Conservation (phyloP, 2,113 vertebrate species). For the Pollimyrus isidori region DNA sequence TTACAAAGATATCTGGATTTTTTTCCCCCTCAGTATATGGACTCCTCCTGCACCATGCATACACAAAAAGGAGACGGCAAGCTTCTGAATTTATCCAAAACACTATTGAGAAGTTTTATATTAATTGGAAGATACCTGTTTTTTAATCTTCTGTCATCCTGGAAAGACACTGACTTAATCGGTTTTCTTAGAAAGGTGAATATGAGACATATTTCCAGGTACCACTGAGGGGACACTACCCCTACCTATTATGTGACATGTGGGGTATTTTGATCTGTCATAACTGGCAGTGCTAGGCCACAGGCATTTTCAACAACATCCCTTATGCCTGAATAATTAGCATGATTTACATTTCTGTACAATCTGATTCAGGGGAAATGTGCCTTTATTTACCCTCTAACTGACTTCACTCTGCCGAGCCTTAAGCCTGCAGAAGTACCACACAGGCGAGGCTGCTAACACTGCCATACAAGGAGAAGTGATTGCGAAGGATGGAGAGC, state of each 20-base stretch:
- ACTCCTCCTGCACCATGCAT: not conserved
- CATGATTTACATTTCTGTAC: not conserved
- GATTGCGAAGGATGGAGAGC: not conserved
- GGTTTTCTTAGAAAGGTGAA: not conserved
- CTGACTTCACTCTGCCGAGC: not conserved
- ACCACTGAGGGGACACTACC: not conserved
- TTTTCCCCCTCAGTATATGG: not conserved
- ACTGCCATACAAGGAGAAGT: not conserved
- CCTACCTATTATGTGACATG: not conserved
- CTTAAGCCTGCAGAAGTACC: not conserved
- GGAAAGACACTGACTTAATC: not conserved
- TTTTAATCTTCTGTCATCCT: not conserved
- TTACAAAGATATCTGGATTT: not conserved
- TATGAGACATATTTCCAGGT: not conserved
- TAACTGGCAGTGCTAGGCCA: not conserved
- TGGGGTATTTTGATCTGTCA: not conserved
- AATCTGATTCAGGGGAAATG: not conserved
- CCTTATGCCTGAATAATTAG: not conserved
- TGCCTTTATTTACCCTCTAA: not conserved
- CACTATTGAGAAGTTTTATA: not conserved
- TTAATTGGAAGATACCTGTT: not conserved
- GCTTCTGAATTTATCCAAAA: not conserved
- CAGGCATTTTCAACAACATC: not conserved
- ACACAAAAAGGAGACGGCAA: not conserved
- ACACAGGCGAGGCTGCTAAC: too few relatives aligned